phyloP scores from a whole-genome alignment of 2,888 invertebrate genomes.

The Drosophila mercatorum region DNA sequence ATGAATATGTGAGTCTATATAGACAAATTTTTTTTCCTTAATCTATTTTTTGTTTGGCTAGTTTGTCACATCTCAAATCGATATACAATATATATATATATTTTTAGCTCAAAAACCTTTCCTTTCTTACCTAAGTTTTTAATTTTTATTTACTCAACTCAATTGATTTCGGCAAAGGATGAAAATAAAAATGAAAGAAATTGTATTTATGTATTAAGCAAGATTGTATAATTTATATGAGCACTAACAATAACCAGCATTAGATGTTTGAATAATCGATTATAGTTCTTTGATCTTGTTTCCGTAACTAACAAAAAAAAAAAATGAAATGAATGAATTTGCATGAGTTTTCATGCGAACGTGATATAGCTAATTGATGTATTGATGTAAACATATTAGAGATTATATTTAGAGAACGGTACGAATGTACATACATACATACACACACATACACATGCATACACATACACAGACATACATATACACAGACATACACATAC shows the following conservation, averaged over 20 bases:
- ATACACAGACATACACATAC: background rate
- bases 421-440: background rate
- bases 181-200: background rate
- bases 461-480: slow-evolving; percentile 9
- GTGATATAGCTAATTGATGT: slow-evolving; percentile 37
- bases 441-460: slow-evolving; percentile 4
- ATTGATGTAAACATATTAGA: slow-evolving; percentile 32
- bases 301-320: background rate
- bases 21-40: background rate
- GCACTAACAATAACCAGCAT: slow-evolving; percentile 12
- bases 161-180: slow-evolving; percentile 1
- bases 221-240: slow-evolving; percentile 15
- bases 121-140: background rate
- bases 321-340: slow-evolving; percentile 11
- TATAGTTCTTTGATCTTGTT: slow-evolving; percentile 7
- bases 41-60: background rate
- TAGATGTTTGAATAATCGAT: slow-evolving; percentile 1
- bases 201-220: slow-evolving; percentile 10
- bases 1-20: too few relatives aligned
- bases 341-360: slow-evolving; percentile 33
- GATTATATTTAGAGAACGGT: slow-evolving; percentile 9
- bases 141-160: background rate
- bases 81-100: too few relatives aligned
- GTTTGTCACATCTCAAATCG: background rate
- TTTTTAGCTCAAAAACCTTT: background rate